phyloP scores from a whole-genome alignment of 2,113 vertebrate species.

The Pogona vitticeps region DNA sequence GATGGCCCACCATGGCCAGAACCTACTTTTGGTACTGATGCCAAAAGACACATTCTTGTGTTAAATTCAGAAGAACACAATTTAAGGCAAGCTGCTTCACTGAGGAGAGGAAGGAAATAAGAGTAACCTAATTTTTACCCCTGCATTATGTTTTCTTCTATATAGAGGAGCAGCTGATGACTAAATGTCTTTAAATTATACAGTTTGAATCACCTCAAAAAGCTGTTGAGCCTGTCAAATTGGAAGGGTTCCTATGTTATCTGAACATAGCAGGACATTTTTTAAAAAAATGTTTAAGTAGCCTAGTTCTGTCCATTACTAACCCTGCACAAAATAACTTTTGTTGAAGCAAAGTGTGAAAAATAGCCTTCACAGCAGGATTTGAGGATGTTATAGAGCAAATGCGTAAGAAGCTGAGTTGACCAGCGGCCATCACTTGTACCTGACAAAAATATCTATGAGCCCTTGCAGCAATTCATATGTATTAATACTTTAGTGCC shows the following conservation, averaged over 20 bases:
- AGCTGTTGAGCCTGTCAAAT: not conserved
- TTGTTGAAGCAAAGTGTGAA: not conserved
- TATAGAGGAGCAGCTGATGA: not conserved
- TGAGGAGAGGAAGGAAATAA: not conserved
- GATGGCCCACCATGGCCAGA: not conserved
- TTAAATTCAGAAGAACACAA: not conserved
- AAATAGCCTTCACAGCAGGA: not conserved
- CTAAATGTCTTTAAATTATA: not conserved
- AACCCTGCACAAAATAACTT: not conserved
- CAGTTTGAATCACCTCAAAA: not conserved
- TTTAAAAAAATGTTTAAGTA: not conserved
- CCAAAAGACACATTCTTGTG: not conserved
- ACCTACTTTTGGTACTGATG: not conserved
- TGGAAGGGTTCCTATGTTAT: not conserved
- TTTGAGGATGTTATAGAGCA: not conserved
- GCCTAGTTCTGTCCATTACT: slow-evolving; percentile 19
- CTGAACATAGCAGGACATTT: not conserved
- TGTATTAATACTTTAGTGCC: not conserved
- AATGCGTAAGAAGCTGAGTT: not conserved
- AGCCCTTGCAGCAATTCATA: not conserved
- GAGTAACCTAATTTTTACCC: not conserved
- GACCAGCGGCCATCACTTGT: not conserved
- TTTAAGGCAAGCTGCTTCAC: not conserved
- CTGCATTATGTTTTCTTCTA: not conserved
- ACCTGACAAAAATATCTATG: not conserved